Base-by-base conservation (phyloP, 2,797 vertebrate genomes). In the Odontamblyopus rebecca region DNA sequence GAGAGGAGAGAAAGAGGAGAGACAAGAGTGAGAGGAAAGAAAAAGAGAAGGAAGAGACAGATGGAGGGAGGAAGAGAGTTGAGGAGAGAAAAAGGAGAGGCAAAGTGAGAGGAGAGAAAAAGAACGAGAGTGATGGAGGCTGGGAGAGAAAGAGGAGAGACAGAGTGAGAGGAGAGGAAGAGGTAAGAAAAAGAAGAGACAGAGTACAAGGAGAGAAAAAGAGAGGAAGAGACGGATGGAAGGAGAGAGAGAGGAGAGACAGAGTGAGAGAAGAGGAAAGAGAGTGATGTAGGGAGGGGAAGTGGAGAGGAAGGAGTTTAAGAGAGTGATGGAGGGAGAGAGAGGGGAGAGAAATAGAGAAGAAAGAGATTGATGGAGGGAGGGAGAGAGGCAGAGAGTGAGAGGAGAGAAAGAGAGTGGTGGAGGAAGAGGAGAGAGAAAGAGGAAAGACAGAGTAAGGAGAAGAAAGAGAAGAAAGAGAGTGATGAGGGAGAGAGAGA, bases 211-310 rank as follows among this genome's bases (percentile, higher is more conserved):
- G 35, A 6, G 35, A 7, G 35, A 35, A 35, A 23, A 35, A 6
- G 30, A 32, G 41, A 3, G 11, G 13, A 12, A 44, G 1, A 7
- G 35, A 35, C 7, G 3, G 4, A 4, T 8, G 56, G 1, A 11
- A 27, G 56, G 38, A 70, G 74, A 67, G 64, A 15, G 16, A 54
- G n/a, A 2, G 56, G 12, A 89, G 76, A 73, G 68, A 77, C 6
- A 35, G 35, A 5, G 35, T 35, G 35, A 6, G 35, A 7, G 35
- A 35, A 35, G 23, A 35, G 35, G 30, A 32, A 35, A 5, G 35
- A 35, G 35, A 35, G 35, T 6, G 7, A 32, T 4, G 71, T 44
- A 51, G 65, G 50, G 69, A 50, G 61, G 56, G 59, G 73, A 67
- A 59, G 72, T 6, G 1, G 53, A 23, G 53, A 35, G 35, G 6